Conservation (phyloP, 2,797 vertebrate genomes). For the Syngnathus acus region DNA sequence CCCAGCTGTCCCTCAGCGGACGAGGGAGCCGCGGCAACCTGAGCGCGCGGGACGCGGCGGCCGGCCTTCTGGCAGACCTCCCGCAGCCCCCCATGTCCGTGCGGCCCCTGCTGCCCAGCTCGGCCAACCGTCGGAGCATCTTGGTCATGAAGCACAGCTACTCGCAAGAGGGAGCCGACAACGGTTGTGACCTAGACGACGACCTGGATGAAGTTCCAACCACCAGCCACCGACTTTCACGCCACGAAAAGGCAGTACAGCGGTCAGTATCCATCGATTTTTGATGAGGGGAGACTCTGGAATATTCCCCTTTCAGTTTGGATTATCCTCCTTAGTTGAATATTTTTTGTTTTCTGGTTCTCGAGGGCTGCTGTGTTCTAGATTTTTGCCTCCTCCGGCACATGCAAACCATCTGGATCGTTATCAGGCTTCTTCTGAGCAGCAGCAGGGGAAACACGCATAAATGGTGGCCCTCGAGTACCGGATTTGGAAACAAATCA, state of each 20-base stretch:
- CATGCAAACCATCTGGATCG: no score
- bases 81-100: conserved; percentile 79
- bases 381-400: no score
- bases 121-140: conserved; percentile 87
- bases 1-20: conserved; percentile 60
- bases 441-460: no score
- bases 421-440: no score
- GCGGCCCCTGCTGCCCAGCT: conserved; percentile 77
- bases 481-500: no score
- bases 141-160: conserved; percentile 99
- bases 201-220: conserved; percentile 97
- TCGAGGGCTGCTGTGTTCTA: no score
- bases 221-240: conserved; percentile 94
- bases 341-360: conserved; percentile 27
- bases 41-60: conserved; percentile 80
- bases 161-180: conserved; percentile 87
- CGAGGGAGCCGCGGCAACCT: conserved; percentile 80
- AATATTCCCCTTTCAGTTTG: conserved; percentile 40
- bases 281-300: conserved; percentile 72
- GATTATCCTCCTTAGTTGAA: conserved; percentile 32
- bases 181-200: conserved; percentile 85
- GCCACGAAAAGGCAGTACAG: conserved; percentile 97
- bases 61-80: conserved; percentile 83
- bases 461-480: no score
- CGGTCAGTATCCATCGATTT: conserved; percentile 98